Evolutionary conservation across 2,888 invertebrate species (phyloP).

Genomic region (Caenorhabditis parvicauda): DNA sequence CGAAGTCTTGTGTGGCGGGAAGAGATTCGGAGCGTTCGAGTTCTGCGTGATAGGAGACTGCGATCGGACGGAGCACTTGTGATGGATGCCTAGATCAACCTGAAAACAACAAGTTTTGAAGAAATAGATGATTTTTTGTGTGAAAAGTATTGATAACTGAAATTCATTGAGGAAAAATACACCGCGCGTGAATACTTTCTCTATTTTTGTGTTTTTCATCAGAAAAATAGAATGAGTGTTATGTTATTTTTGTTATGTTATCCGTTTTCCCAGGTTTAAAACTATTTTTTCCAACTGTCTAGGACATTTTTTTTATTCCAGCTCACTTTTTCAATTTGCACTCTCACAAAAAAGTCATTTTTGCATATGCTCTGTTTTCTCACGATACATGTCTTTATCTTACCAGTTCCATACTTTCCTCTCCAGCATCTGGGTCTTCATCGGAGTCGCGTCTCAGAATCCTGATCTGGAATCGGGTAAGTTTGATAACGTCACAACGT

Average conservation of each 20-base stretch:
- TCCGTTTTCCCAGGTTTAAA: neutral
- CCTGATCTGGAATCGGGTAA: conserved; percentile 34
- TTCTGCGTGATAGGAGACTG: conserved; percentile 27
- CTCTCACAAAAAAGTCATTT: neutral
- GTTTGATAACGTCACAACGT: neutral
- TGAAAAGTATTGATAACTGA: neutral
- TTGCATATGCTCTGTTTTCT: neutral
- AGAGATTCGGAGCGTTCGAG: conserved; percentile 14
- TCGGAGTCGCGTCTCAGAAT: conserved; percentile 43
- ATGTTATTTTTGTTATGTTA: too few relatives aligned
- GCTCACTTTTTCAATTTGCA: too few relatives aligned
- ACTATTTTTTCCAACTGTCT: neutral
- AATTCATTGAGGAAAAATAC: neutral
- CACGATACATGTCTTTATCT: neutral
- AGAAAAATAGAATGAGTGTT: too few relatives aligned
- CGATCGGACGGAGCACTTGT: conserved; percentile 35
- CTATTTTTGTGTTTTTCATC: neutral
- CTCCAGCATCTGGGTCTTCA: conserved; percentile 42
- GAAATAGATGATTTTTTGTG: neutral
- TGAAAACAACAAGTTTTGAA: conserved; percentile 6
- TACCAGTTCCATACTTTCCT: conserved; percentile 49
- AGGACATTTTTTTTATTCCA: too few relatives aligned
- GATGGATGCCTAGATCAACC: conserved; percentile 42
- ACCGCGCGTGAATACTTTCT: neutral
- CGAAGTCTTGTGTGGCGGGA: conserved; percentile 29